Evolutionary conservation across 2,113 vertebrate genomes (phyloP), one percentile per base, ranked within the genome.

Genomic region (Tachuris rubrigastra): DNA sequence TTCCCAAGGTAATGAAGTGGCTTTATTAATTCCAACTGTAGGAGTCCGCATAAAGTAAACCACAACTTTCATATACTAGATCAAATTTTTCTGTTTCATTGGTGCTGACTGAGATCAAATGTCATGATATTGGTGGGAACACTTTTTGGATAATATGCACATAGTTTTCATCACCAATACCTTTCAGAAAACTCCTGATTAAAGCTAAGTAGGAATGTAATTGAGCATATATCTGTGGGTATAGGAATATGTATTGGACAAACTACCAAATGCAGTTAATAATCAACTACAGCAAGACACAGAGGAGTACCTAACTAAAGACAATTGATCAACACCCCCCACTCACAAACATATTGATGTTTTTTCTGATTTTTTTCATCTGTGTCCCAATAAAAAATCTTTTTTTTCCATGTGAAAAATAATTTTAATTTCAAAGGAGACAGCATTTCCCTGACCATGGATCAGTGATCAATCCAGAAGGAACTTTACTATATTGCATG

Each of bases 311-410:
- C 7, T 59, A 35, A 63, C 6, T 30, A 73, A 39, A 68, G 42
- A 20, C 5, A 53, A 71, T n/a, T 0, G 1, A 10, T 37, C 15
- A 53, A 28, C 21, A 31, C 1, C 1, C 8, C 2, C 1, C 3
- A 4, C 4, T 6, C 8, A 8, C 9, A 5, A 55, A 47, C 2
- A 67, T 9, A 41, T 65, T 56, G 9, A 7, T 35, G 12, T n/a
- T 41, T 14, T 46, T 63, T 80, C n/a, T 87, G n/a, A 30, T 10
- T 72, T 60, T 84, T 78, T 37, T 24, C 22, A 22, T 31, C 8
- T 52, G 5, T 6, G 12, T 84, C 91, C 23, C 24, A 68, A 8
- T 30, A 71, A 58, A 27, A 56, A 74, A 42, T 35, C 6, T 27
- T 42, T 39, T 47, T 49, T 49, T 10, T 50, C 16, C 8, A 12